phyloP scores from a whole-genome alignment of 2,113 vertebrate genomes.

The human (Homo sapiens) region DNA sequence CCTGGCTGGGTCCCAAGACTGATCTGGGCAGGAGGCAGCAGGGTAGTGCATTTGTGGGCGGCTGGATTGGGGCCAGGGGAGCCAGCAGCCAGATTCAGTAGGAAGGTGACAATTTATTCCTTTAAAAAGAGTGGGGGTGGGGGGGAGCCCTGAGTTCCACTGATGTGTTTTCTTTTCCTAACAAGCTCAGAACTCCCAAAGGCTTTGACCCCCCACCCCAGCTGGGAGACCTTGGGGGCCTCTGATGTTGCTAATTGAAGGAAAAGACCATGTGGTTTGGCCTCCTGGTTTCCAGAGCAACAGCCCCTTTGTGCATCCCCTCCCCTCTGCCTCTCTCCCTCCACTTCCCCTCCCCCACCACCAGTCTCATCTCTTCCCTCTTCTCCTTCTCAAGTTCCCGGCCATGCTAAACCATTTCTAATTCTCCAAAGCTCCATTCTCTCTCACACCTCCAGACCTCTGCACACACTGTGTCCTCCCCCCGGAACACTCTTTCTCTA shows the following conservation, averaged over 20 bases:
- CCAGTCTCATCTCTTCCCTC: not conserved
- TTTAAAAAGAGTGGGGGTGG: slow-evolving; percentile 12
- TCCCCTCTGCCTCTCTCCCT: not conserved
- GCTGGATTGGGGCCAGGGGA: slow-evolving; percentile 58
- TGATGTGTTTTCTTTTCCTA: slow-evolving; percentile 31
- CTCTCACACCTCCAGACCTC: not conserved
- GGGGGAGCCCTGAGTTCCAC: not conserved
- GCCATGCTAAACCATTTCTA: not conserved
- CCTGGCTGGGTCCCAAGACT: slow-evolving; percentile 1
- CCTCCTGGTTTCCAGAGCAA: slow-evolving; percentile 55
- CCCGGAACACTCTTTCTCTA: not conserved
- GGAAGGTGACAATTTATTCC: slow-evolving; percentile 76
- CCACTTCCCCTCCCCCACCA: not conserved
- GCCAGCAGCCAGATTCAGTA: slow-evolving; percentile 65
- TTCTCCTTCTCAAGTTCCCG: not conserved
- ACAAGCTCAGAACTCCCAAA: not conserved
- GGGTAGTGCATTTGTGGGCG: slow-evolving; percentile 44
- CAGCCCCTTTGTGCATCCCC: not conserved
- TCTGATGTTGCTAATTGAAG: not conserved
- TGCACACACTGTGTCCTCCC: not conserved
- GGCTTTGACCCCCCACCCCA: not conserved
- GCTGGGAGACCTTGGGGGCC: not conserved
- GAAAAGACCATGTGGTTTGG: not conserved
- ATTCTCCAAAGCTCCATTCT: not conserved
- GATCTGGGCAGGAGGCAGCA: slow-evolving; percentile 43